Base-by-base conservation (phyloP, 2,113 vertebrate species). In the Pelobates fuscus region DNA sequence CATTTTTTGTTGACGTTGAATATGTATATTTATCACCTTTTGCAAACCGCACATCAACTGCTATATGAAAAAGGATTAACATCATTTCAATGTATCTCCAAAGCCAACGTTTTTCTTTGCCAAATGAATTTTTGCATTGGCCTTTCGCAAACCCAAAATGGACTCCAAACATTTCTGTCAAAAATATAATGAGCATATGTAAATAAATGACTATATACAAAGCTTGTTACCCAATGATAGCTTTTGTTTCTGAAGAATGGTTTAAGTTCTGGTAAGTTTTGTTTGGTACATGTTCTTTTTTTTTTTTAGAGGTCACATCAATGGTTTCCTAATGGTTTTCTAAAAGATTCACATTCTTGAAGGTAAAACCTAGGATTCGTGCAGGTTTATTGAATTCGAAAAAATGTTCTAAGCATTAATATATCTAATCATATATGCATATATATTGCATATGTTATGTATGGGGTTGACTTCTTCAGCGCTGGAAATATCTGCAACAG, bases 401-500 rank as follows among this genome's bases (percentile, higher is more conserved):
- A 49, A 46, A 67, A 59, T 17, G 10, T 30, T 43, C 52, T 67
- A 67, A 68, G 65, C 73, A 49, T 54, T 67, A 76, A 61, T 29
- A 59, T 49, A 64, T 24, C 25, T 75, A 67, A 44, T 74, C 24
- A 43, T 46, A 32, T 67, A 76, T 76, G 64, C 63, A 52, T 77
- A 68, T 77, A 75, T 26, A 68, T 77, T 77, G 73, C 73, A 68
- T 68, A 67, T 77, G 41, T 67, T 46, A 27, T 59, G 27, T 60
- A 68, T 60, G 73, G 55, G 54, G n/a, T 55, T 55, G 44, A 54
- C 23, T 24, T 43, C 59, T 63, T 60, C 32, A 37, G 88, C 91
- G 91, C 89, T 89, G 89, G 85, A 87, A 90, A 78, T 20, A 24
- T 26, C 69, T 27, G 62, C 20, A 52, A 14, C 12, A 37, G 44